These are phyloP conservation scores for Jacana jacana DNA, from an alignment of 2,113 vertebrate species.

Conservation along the genomic window DNA sequence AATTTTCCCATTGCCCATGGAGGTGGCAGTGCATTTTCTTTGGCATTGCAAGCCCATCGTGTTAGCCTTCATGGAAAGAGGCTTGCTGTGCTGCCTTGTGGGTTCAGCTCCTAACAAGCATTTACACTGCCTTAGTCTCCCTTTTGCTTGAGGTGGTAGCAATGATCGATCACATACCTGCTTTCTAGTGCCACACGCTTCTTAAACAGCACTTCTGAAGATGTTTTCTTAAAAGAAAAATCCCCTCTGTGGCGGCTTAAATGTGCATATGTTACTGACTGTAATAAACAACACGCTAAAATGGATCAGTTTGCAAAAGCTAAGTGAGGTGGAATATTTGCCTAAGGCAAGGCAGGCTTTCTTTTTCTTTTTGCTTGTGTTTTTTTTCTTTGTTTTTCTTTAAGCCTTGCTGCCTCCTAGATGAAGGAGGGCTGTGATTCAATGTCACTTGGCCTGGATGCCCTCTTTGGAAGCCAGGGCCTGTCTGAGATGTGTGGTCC, in stretches of 20 bases:
- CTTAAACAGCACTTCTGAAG: conserved; percentile 13
- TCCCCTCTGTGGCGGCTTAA: neutral
- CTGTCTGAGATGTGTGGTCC: neutral
- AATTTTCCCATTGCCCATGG: neutral
- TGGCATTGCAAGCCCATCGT: rapidly evolving
- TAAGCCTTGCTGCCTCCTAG: neutral
- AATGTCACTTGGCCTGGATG: neutral
- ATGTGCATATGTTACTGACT: neutral
- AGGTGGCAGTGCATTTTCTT: neutral
- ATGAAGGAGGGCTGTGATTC: neutral
- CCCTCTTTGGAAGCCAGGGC: neutral
- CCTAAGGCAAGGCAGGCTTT: neutral
- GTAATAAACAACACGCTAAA: neutral
- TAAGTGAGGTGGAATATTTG: neutral
- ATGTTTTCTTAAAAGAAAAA: neutral
- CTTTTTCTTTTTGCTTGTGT: neutral
- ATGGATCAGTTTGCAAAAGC: neutral
- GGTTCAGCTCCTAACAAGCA: neutral
- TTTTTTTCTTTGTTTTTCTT: neutral
- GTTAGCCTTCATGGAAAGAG: neutral
- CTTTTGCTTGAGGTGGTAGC: neutral
- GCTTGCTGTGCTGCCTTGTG: neutral
- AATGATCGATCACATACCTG: neutral
- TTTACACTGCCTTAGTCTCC: neutral
- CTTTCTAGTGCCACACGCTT: neutral